These are phyloP conservation scores for Oconnorella tubifera DNA, from an alignment of 2,888 invertebrate species.

Conservation along the genomic window DNA sequence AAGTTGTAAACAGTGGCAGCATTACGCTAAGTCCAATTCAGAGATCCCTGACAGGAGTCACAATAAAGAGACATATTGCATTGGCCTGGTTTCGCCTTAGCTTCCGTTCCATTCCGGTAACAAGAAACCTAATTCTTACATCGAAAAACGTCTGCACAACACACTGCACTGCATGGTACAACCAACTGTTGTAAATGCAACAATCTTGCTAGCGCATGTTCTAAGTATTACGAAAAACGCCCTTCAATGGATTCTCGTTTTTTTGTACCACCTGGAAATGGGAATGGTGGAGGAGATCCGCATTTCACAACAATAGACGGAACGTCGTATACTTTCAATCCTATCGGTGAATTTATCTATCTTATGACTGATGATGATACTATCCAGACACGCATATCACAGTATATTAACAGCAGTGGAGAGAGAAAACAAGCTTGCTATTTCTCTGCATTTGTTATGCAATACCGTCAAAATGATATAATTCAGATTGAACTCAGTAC, in stretches of 20 bases:
- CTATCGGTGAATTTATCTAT: constrained; percentile 21
- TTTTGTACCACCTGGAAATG: constrained; percentile 10
- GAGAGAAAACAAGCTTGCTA: constrained; percentile 7
- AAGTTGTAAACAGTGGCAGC: background rate
- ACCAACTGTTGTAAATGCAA: constrained; percentile 11
- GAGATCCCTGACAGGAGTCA: background rate
- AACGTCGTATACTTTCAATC: constrained; percentile 14
- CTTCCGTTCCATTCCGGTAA: background rate
- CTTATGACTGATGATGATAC: background rate
- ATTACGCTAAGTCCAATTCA: background rate
- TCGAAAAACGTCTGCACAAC: too few species aligned
- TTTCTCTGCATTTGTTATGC: constrained; percentile 17
- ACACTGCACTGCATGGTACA: too few species aligned
- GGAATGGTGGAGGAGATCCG: constrained; percentile 14
- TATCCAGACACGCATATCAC: constrained; percentile 15
- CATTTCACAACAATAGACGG: constrained; percentile 20
- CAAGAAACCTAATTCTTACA: too few species aligned
- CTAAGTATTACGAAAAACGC: constrained; percentile 22
- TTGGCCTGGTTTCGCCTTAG: background rate
- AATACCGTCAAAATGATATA: background rate
- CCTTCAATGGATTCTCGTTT: constrained; percentile 14
- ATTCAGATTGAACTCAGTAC: constrained; percentile 17
- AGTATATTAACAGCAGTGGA: constrained; percentile 3
- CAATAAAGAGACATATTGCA: background rate
- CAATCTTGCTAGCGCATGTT: constrained; percentile 1